Evolutionary conservation across 1,140 invertebrate species (phyloP).

Genomic region (Drosophila bocqueti): DNA sequence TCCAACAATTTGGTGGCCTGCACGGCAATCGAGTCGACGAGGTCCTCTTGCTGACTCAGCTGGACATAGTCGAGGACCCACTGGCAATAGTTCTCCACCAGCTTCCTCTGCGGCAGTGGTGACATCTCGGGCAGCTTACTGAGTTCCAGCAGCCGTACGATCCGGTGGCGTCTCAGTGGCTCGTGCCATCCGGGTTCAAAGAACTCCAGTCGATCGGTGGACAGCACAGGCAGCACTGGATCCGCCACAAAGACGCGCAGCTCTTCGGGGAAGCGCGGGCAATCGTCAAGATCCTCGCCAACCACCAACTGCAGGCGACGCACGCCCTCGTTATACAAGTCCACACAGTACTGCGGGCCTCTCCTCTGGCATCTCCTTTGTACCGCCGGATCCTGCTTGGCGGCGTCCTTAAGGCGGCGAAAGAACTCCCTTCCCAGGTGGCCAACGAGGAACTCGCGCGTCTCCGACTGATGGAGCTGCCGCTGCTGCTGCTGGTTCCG

Average conservation of each 20-base stretch:
- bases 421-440: conserved; percentile 87
- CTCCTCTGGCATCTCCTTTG: conserved; percentile 81
- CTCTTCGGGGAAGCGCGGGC: conserved; percentile 86
- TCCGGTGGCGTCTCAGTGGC: not conserved
- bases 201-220: conserved; percentile 85
- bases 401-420: conserved; percentile 86
- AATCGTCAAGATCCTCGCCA: conserved; percentile 86
- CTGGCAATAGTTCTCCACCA: conserved; percentile 30
- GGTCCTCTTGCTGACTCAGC: conserved; percentile 26
- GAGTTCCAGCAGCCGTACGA: conserved; percentile 54
- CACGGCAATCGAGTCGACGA: conserved; percentile 41
- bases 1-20: conserved; percentile 51
- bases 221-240: conserved; percentile 72
- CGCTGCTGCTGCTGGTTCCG: conserved; percentile 11
- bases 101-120: conserved; percentile 6
- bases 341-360: conserved; percentile 87
- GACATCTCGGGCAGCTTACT: conserved; percentile 51
- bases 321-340: conserved; percentile 89
- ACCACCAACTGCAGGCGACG: conserved; percentile 87
- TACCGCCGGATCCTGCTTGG: conserved; percentile 85
- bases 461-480: conserved; percentile 36
- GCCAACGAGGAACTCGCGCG: conserved; percentile 33
- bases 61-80: conserved; percentile 68
- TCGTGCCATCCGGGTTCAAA: conserved; percentile 86
- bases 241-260: conserved; percentile 85